These are phyloP conservation scores for Leucophora obtusa DNA, from an alignment of 2,888 invertebrate species.

Conservation along the genomic window DNA sequence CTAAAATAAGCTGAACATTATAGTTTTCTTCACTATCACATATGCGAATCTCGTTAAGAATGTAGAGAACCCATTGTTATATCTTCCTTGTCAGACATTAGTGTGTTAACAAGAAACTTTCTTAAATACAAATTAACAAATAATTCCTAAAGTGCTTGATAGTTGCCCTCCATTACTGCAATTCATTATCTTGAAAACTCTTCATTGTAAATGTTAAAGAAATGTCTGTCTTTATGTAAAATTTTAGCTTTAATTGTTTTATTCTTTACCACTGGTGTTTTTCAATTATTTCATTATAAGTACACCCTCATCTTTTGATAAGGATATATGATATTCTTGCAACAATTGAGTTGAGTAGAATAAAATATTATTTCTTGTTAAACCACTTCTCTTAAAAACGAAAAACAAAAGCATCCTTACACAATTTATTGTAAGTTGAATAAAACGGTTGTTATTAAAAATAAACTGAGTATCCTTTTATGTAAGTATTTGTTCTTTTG, in stretches of 20 bases:
- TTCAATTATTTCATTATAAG: neutral
- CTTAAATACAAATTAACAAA: too few species aligned
- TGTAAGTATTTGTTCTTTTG: neutral
- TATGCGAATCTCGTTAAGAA: too few species aligned
- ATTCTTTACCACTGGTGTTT: neutral
- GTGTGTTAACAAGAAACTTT: too few species aligned
- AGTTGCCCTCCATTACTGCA: too few species aligned
- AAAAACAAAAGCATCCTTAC: neutral
- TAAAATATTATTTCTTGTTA: neutral
- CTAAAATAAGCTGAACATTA: too few species aligned
- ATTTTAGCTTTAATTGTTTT: neutral
- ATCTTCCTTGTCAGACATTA: too few species aligned
- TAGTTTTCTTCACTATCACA: too few species aligned
- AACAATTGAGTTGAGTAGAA: neutral
- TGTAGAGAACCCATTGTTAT: too few species aligned
- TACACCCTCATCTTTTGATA: neutral
- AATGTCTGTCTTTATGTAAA: neutral
- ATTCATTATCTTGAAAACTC: neutral
- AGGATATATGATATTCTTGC: neutral
- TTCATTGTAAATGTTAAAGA: neutral
- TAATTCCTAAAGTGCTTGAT: neutral
- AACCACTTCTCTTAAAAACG: neutral
- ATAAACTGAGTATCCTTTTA: neutral
- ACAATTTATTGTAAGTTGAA: neutral
- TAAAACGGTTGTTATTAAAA: neutral